Conservation (phyloP, 1,140 invertebrate species). For the Psix sp. region DNA sequence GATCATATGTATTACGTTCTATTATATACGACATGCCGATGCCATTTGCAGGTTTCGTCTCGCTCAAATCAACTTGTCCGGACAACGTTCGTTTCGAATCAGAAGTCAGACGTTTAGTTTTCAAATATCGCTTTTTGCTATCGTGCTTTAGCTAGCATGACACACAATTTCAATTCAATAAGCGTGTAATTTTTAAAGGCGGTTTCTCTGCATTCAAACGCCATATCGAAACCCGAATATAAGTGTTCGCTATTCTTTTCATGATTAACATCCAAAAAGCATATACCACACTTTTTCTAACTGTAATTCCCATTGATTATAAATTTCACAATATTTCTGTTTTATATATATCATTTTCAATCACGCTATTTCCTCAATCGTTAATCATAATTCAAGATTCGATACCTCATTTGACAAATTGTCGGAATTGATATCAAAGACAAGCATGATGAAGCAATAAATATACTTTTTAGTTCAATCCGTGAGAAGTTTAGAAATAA, state of each 20-base stretch:
- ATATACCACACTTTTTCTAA: neutral
- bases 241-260: constrained; percentile 27
- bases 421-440: too few species aligned
- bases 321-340: constrained; percentile 22
- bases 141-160: too few species aligned
- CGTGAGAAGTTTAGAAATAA: too few species aligned
- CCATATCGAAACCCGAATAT: constrained; percentile 11
- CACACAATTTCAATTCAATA: constrained; percentile 19
- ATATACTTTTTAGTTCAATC: too few species aligned
- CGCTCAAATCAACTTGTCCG: neutral
- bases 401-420: constrained; percentile 34
- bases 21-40: neutral
- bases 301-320: constrained; percentile 9
- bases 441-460: too few species aligned
- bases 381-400: constrained; percentile 13
- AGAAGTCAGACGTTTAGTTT: constrained; percentile 6
- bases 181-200: constrained; percentile 24
- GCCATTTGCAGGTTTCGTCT: too few species aligned
- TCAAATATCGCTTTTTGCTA: constrained; percentile 8
- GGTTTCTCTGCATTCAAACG: constrained; percentile 15
- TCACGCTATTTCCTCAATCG: constrained; percentile 9
- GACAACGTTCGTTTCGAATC: constrained; percentile 11
- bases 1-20: constrained; percentile 9
- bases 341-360: constrained; percentile 34
- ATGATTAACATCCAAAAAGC: constrained; percentile 24